phyloP scores from a whole-genome alignment of 53 echinoderm and acorn worm species.

The Temnopleurus reevesii region DNA sequence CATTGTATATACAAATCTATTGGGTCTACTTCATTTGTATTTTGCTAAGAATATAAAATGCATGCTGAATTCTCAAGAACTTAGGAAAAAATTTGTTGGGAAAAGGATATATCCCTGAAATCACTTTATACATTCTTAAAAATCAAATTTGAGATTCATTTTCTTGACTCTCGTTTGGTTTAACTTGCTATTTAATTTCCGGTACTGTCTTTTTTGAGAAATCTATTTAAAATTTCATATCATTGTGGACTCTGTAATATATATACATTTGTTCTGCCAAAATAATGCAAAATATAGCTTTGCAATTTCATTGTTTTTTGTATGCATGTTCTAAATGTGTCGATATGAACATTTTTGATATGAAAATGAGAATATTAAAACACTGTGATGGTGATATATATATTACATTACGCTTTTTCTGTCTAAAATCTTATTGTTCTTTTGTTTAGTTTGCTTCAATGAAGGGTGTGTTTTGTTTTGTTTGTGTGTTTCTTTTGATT shows the following conservation, averaged over 20 bases:
- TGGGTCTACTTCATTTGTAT: neutral
- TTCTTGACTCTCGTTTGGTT: neutral
- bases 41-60: neutral
- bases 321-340: constrained; percentile 57
- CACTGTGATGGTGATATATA: constrained; percentile 27
- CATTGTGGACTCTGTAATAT: constrained; percentile 39
- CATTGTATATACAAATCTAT: neutral
- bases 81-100: neutral
- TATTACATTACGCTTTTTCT: neutral
- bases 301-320: constrained; percentile 43
- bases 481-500: neutral
- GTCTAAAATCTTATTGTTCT: neutral
- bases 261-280: constrained; percentile 57
- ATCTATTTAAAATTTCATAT: constrained; percentile 45
- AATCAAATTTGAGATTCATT: neutral
- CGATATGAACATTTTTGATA: constrained; percentile 21
- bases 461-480: neutral
- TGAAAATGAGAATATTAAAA: constrained; percentile 55
- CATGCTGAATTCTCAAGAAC: neutral
- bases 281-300: constrained; percentile 44
- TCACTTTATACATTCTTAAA: constrained; percentile 17
- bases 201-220: constrained; percentile 52
- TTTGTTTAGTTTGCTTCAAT: neutral
- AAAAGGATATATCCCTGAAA: neutral
- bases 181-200: constrained; percentile 34